phyloP scores from a whole-genome alignment of 2,888 invertebrate species.

The Drosophila emarginata region DNA sequence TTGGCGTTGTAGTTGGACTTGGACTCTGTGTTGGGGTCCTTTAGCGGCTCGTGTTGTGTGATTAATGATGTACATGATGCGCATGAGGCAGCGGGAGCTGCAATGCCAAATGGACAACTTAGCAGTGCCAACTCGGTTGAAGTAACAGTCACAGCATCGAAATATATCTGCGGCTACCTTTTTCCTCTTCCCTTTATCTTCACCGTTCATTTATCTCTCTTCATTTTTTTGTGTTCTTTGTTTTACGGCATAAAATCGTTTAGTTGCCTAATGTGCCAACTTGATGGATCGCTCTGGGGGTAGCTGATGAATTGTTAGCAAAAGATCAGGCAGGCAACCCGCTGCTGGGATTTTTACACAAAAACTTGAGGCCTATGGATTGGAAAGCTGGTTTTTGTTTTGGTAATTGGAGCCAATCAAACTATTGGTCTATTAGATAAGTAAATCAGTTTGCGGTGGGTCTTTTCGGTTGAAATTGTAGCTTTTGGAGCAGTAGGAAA shows the following conservation, averaged over 20 bases:
- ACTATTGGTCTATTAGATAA: constrained; percentile 31
- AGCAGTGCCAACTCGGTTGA: constrained; percentile 50
- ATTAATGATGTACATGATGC: constrained; percentile 74
- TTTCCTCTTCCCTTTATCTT: constrained; percentile 21
- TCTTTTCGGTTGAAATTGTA: constrained; percentile 44
- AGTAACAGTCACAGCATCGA: constrained; percentile 52
- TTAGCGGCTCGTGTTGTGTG: constrained; percentile 81
- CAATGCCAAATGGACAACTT: constrained; percentile 22
- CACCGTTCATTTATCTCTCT: constrained; percentile 6
- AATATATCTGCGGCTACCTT: constrained; percentile 75
- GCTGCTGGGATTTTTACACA: constrained; percentile 53
- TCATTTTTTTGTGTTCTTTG: constrained; percentile 29
- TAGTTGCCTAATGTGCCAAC: constrained; percentile 78
- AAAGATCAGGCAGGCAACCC: constrained; percentile 41
- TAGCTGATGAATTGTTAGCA: constrained; percentile 52
- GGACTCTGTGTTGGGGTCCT: constrained; percentile 41
- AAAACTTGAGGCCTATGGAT: constrained; percentile 23
- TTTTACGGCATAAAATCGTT: constrained; percentile 75
- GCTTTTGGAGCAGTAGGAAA: constrained; percentile 45
- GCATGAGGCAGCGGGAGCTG: constrained; percentile 31
- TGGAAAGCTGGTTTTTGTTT: constrained; percentile 34
- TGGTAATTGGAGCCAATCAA: constrained; percentile 33
- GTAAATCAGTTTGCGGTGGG: constrained; percentile 25
- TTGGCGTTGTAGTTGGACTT: constrained; percentile 31
- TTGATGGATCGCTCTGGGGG: constrained; percentile 63